A percentile compares a stretch with the other conserved stretches of the same genome.
Conservation (phyloP, 2,113 vertebrate genomes). For the Corythornis cristatus region DNA sequence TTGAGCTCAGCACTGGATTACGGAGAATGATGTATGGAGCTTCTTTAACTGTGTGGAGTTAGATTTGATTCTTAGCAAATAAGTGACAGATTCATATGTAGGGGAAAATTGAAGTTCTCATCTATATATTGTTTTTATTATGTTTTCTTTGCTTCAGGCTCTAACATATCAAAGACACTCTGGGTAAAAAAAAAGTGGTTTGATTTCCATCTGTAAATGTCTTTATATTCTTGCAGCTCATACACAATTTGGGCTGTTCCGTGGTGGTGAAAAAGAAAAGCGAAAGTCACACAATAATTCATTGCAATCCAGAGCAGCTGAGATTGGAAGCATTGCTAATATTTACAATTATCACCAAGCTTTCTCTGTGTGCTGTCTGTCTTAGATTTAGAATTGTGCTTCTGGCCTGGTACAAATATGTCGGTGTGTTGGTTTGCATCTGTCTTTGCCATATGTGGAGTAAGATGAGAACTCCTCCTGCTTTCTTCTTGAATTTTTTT, state of each 20-base stretch:
- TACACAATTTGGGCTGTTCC: conserved; percentile 51
- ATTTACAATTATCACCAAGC: conserved; percentile 1
- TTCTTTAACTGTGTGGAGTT: conserved; percentile 64
- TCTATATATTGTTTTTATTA: conserved; percentile 75
- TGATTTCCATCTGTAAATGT: conserved; percentile 72
- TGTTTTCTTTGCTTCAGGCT: conserved; percentile 74
- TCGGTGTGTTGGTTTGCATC: conserved; percentile 27
- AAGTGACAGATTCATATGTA: conserved; percentile 69
- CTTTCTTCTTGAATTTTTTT: conserved; percentile 30
- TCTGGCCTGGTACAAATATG: conserved; percentile 30
- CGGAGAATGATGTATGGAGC: conserved; percentile 57
- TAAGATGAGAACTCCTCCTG: conserved; percentile 23
- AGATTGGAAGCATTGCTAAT: conserved; percentile 48
- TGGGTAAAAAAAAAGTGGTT: conserved; percentile 67
- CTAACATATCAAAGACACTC: conserved; percentile 61
- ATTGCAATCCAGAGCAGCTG: conserved; percentile 23
- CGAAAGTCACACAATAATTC: conserved; percentile 42
- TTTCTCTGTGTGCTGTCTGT: not conserved
- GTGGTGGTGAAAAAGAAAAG: conserved; percentile 20
- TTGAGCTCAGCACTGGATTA: conserved; percentile 46
- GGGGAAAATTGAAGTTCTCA: conserved; percentile 71
- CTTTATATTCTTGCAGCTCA: conserved; percentile 59
- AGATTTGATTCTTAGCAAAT: conserved; percentile 74
- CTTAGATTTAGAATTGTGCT: conserved; percentile 46
- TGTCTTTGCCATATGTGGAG: conserved; percentile 50